phyloP scores from a whole-genome alignment of 2,888 invertebrate genomes.

The Spodoptera littoralis region DNA sequence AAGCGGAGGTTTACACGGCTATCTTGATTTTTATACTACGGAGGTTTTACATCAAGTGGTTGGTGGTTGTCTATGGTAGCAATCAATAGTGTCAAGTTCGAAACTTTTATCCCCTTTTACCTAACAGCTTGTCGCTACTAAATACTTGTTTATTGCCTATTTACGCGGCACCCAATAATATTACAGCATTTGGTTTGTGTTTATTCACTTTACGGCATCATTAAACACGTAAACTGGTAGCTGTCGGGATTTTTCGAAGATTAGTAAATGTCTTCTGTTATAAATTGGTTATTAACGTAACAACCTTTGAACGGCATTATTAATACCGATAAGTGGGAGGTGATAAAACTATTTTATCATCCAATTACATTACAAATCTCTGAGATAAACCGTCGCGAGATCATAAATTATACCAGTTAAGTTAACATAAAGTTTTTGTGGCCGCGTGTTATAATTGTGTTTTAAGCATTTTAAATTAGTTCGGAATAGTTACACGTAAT shows the following conservation, averaged over 20 bases:
- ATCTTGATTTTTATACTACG: no score
- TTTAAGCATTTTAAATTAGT: constrained; percentile 30
- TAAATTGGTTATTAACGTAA: constrained; percentile 32
- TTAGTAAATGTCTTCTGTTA: constrained; percentile 27
- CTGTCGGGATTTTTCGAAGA: constrained; percentile 13
- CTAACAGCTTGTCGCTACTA: constrained; percentile 27
- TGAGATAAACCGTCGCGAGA: constrained; percentile 25
- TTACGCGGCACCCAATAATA: constrained; percentile 36
- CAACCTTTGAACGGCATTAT: constrained; percentile 27
- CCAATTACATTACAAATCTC: constrained; percentile 38
- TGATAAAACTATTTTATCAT: constrained; percentile 35
- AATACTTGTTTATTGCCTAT: constrained; percentile 33
- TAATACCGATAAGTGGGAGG: constrained; percentile 33
- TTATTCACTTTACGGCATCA: constrained; percentile 22
- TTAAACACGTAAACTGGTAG: constrained; percentile 52
- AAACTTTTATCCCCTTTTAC: not conserved
- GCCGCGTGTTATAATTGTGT: constrained; percentile 29
- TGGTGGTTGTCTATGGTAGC: constrained; percentile 15
- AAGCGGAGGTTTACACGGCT: no score
- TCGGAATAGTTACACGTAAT: constrained; percentile 24
- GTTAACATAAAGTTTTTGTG: constrained; percentile 1
- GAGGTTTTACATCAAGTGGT: not conserved
- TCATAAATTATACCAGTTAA: constrained; percentile 19
- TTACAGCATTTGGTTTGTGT: constrained; percentile 15
- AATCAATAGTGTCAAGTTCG: constrained; percentile 6